Evolutionary conservation across 2,888 invertebrate species (phyloP).

Genomic region (Idaea aversata): DNA sequence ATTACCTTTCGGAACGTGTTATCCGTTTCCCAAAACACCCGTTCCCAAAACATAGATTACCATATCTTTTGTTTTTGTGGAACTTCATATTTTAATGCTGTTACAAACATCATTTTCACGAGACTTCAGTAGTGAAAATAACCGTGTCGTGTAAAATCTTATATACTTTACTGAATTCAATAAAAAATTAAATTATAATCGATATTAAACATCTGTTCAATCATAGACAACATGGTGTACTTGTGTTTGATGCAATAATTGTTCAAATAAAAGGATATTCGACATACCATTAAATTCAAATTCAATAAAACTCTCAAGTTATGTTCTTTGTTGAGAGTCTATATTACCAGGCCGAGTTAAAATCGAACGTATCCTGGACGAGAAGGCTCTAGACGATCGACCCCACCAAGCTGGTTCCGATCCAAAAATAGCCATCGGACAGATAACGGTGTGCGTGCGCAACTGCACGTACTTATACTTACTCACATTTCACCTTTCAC

Average conservation of each 20-base stretch:
- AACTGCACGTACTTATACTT: constrained; percentile 41
- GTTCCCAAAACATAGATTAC: too few relatives aligned
- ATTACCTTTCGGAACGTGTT: too few relatives aligned
- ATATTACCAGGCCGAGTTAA: constrained; percentile 15
- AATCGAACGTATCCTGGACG: constrained; percentile 43
- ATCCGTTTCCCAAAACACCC: too few relatives aligned
- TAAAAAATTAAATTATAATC: too few relatives aligned
- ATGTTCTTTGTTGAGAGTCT: background rate
- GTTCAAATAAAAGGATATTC: background rate
- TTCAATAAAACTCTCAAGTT: background rate
- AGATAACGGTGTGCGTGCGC: constrained; percentile 61
- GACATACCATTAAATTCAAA: background rate
- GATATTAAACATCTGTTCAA: too few relatives aligned
- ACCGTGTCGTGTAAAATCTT: too few relatives aligned
- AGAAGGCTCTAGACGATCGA: constrained; percentile 42
- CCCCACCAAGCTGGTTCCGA: constrained; percentile 52
- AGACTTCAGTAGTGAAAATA: too few relatives aligned
- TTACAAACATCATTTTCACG: too few relatives aligned
- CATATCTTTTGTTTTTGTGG: too few relatives aligned
- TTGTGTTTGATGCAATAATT: background rate
- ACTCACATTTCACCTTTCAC: constrained; percentile 64
- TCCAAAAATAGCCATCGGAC: constrained; percentile 62
- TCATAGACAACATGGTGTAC: too few relatives aligned
- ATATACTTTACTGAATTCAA: too few relatives aligned
- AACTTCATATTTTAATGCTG: too few relatives aligned